Evolutionary conservation across 2,113 vertebrate genomes (phyloP), one percentile per base, ranked within the genome.

Genomic region (Apteryx mantelli): DNA sequence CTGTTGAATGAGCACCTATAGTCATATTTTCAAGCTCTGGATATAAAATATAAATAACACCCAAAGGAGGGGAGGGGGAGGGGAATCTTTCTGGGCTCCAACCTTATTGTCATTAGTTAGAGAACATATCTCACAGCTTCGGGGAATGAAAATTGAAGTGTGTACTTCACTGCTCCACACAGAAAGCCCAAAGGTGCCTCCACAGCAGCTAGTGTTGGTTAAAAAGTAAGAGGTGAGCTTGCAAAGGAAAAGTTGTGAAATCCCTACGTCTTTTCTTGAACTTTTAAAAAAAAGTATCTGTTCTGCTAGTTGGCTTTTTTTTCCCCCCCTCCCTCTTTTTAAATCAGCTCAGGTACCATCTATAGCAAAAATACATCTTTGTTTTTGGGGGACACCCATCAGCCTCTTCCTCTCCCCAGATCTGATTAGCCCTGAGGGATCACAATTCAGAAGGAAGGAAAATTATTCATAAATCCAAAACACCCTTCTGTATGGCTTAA

Each of bases 21-120:
- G 70, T 26, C 82, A 65, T n/a, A 81, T 86, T 94, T 95, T 86
- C 71, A 94, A 95, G 56, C 26, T 63, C 86, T 80, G 71, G 71
- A 91, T 85, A 58, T 92, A 90, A 97, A 95, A 90, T 81, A 95
- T 48, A 96, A 95, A 93, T 88, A 94, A 93, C 76, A 90, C 77
- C 60, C 50, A 95, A 46, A 60, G 22, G 24, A 36, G 11, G 22
- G 2, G 10, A 30, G 7, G 30, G 21, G 19, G 40, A 9, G 2
- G 64, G 85, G 55, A 74, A 90, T n/a, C 28, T 36, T 68, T 86
- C 79, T 86, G 78, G 93, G 36, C 71, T 86, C 64, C 94, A 95
- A 87, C 76, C 85, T 93, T 55, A 86, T 86, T 77, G 84, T 50
- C 63, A 86, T 94, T 88, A 93, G 68, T 79, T 89, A 38, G 83